Percentiles rank a stretch among this genome's conserved stretches.
Conservation (phyloP, 2,113 vertebrate species). For the Oryzias woworae region DNA sequence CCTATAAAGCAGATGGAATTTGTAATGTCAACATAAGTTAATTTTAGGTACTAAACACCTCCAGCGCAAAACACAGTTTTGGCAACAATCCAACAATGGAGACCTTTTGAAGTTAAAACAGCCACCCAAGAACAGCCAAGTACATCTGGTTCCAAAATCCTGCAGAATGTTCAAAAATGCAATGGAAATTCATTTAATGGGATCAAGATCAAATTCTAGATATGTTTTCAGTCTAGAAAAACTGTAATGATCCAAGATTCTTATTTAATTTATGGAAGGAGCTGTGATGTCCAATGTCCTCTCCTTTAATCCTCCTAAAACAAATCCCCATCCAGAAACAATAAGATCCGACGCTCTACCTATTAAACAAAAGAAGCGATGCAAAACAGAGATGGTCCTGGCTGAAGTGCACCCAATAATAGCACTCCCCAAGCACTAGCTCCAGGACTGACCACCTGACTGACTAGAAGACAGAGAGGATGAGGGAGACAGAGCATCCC, state of each 20-base stretch:
- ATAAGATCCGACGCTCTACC: constrained; percentile 6
- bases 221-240: constrained; percentile 10
- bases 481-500: constrained; percentile 20
- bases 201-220: neutral
- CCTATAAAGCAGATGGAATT: too few species aligned
- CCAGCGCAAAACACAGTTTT: constrained; percentile 11
- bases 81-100: constrained; percentile 28
- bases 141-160: constrained; percentile 50
- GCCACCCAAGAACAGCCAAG: constrained; percentile 14
- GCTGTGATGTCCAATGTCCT: neutral
- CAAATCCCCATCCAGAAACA: constrained; percentile 9
- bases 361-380: constrained; percentile 3
- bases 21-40: constrained; percentile 3
- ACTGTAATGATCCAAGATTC: neutral
- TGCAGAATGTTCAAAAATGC: constrained; percentile 21
- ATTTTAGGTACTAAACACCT: constrained; percentile 7
- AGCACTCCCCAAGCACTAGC: constrained; percentile 1
- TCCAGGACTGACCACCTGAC: constrained; percentile 20
- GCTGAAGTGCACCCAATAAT: constrained; percentile 10
- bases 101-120: constrained; percentile 20
- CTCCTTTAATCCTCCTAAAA: constrained; percentile 19
- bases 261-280: neutral
- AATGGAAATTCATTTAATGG: constrained; percentile 16
- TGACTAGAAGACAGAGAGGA: constrained; percentile 22
- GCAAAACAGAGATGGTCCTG: neutral